Evolutionary conservation across 2,888 invertebrate genomes (phyloP), one percentile per base, ranked within the genome.

Genomic region (Apodemia duryi): DNA sequence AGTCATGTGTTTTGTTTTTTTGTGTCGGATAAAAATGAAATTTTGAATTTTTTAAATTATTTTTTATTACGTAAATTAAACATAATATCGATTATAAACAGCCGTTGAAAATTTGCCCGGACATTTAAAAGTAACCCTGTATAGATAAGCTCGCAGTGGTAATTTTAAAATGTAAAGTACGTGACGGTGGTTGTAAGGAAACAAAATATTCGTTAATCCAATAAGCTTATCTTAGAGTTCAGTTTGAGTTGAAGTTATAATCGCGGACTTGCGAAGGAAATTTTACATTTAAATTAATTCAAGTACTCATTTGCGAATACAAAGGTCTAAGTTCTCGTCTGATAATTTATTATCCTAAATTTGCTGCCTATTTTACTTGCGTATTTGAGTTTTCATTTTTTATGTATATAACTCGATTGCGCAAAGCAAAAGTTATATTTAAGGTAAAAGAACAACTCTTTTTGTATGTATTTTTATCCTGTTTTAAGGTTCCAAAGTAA

Each of bases 121-220:
- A 21, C 21, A 21, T 21, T 21, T 21, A 21, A 21, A 21, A 7
- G 41, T 41, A 9, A 9, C 9, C 7, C 7, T 41, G 9, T 43
- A 11, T 43, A 49, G 11, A 49, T 49, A 6, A 49, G n/a, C 4
- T 13, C n/a, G 11, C n/a, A n/a, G 6, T 32, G 61, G 41, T 63
- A 63, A 72, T 71, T 72, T 68, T 68, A 68, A 68, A 65, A 65
- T 67, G 69, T 49, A n/a, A 13, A 49, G 11, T 49, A 13, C 13
- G n/a, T 6, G 57, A 57, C 11, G 57, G 32, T 32, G 57, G 57
- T 57, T 57, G 32, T 32, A 57, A 69, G 70, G 70, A 62, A 63
- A 64, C 65, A 67, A 73, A 74, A 75, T 74, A 74, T 71, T 70
- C 72, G 71, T 66, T 79, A 79, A 79, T 77, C 80, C 77, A 74